Evolutionary conservation across 2,888 invertebrate species (phyloP).

Genomic region (Drosophila buzzatii): DNA sequence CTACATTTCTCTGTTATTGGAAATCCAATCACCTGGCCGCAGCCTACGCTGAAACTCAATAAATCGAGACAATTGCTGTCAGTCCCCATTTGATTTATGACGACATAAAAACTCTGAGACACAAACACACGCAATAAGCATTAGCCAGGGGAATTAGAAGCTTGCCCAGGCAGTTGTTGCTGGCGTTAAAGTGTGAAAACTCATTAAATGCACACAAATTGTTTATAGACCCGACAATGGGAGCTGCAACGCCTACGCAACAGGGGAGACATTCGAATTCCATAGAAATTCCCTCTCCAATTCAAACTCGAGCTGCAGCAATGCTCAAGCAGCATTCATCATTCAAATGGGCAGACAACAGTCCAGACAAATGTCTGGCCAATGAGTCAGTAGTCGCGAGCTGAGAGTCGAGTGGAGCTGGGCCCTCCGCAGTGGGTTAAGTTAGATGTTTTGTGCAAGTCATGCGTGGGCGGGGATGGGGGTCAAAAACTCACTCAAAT

Average conservation of each 20-base stretch:
- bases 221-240: slow-evolving; percentile 55
- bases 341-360: slow-evolving; percentile 45
- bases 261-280: slow-evolving; percentile 17
- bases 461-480: slow-evolving; percentile 17
- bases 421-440: slow-evolving; percentile 50
- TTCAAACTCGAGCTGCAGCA: slow-evolving; percentile 10
- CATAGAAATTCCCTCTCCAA: slow-evolving; percentile 14
- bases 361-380: slow-evolving; percentile 59
- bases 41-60: slow-evolving; percentile 38
- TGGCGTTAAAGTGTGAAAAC: slow-evolving; percentile 74
- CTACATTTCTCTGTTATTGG: not conserved
- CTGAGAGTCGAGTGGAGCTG: not conserved
- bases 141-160: slow-evolving; percentile 27
- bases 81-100: slow-evolving; percentile 64
- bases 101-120: slow-evolving; percentile 63
- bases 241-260: slow-evolving; percentile 39
- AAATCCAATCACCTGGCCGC: slow-evolving; percentile 29
- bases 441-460: slow-evolving; percentile 49
- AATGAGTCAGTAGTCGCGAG: slow-evolving; percentile 44
- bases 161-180: slow-evolving; percentile 29
- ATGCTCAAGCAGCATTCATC: slow-evolving; percentile 39
- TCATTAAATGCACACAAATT: slow-evolving; percentile 73
- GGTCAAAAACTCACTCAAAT: slow-evolving; percentile 22
- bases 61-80: slow-evolving; percentile 56
- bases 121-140: slow-evolving; percentile 26